These are phyloP conservation scores for Bubo blakistoni DNA, from an alignment of 2,113 vertebrate genomes.

Conservation along the genomic window DNA sequence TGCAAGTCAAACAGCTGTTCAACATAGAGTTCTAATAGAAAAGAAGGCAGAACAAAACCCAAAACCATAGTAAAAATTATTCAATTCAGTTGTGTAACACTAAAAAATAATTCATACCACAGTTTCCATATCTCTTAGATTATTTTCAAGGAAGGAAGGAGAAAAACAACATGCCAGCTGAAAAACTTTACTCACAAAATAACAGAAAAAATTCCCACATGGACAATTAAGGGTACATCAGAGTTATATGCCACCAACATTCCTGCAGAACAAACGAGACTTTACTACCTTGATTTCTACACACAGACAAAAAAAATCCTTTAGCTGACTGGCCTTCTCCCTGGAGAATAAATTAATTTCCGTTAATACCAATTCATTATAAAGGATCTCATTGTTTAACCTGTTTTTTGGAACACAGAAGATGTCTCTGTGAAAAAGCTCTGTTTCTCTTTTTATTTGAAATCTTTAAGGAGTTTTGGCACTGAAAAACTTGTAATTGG, in stretches of 20 bases:
- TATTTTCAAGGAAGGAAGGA: not conserved
- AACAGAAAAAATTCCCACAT: not conserved
- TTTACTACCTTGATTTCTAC: not conserved
- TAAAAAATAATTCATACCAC: not conserved
- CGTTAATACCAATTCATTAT: conserved; percentile 1
- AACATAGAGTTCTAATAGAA: not conserved
- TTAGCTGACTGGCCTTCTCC: not conserved
- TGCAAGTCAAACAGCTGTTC: not conserved
- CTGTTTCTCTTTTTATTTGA: conserved; percentile 13
- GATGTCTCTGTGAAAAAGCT: conserved; percentile 15
- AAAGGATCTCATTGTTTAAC: conserved; percentile 12
- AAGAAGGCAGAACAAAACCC: not conserved
- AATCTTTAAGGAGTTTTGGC: conserved; percentile 29
- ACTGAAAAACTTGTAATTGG: not conserved
- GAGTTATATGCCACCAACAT: not conserved
- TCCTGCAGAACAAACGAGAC: not conserved
- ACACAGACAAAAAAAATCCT: not conserved
- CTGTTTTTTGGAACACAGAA: not conserved
- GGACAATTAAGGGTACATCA: not conserved
- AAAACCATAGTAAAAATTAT: not conserved
- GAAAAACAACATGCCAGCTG: not conserved
- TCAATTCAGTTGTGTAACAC: not conserved
- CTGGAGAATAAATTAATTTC: not conserved
- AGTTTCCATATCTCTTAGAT: not conserved
- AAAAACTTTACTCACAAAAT: not conserved